Conservation (phyloP, 2,113 vertebrate species). For the Peromyscus polionotus region DNA sequence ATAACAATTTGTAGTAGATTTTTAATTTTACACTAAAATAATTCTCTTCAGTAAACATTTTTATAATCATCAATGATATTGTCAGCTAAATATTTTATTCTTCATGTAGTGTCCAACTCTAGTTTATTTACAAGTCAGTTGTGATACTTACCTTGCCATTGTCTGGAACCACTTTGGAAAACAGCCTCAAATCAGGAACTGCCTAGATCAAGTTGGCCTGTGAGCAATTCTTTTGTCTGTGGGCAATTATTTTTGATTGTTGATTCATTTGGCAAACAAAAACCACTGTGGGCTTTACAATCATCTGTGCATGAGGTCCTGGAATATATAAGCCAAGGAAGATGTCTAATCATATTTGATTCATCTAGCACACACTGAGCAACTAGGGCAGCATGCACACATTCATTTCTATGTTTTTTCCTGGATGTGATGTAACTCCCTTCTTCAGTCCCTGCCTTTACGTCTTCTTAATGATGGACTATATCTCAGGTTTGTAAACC, state of each 20-base stretch:
- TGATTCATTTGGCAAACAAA: not conserved
- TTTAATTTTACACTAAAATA: not conserved
- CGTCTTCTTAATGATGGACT: not conserved
- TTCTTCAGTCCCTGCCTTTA: not conserved
- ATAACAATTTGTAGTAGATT: not conserved
- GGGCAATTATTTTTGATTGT: not conserved
- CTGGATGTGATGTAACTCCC: not conserved
- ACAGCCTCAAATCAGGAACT: not conserved
- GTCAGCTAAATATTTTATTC: not conserved
- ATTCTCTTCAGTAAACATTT: not conserved
- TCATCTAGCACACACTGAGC: not conserved
- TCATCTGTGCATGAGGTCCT: no score
- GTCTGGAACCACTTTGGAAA: not conserved
- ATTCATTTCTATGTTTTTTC: not conserved
- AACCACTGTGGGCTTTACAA: not conserved
- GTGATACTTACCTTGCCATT: not conserved
- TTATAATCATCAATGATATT: not conserved
- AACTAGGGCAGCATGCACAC: not conserved
- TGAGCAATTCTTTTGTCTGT: not conserved
- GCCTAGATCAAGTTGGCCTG: not conserved
- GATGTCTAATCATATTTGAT: not conserved
- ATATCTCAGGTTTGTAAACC: not conserved
- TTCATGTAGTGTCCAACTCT: not conserved
- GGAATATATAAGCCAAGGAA: no score
- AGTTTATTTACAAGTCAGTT: not conserved